Evolutionary conservation across 1,140 invertebrate genomes (phyloP).

Genomic region (Zaprionus ghesquierei): DNA sequence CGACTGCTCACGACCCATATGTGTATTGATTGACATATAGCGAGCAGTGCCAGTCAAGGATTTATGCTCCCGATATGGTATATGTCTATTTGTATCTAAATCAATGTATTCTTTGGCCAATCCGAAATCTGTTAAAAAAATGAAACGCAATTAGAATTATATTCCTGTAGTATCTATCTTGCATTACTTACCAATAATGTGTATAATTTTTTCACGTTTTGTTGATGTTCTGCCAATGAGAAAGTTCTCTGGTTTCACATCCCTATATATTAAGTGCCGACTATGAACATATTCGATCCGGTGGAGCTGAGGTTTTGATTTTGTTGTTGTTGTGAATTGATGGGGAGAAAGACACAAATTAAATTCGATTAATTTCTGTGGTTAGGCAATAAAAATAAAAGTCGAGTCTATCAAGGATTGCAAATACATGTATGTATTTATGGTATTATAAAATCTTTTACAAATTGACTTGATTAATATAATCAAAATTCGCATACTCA

Average conservation of each 20-base stretch:
- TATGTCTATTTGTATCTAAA: slow-evolving; percentile 99
- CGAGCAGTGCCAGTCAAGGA: slow-evolving; percentile 98
- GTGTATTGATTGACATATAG: slow-evolving; percentile 99
- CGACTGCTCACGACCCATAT: slow-evolving; percentile 99
- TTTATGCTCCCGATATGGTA: slow-evolving; percentile 99
- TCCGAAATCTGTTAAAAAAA: slow-evolving; percentile 93
- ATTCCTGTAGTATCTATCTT: background rate
- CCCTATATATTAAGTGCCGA: slow-evolving; percentile 99
- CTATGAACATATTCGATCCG: slow-evolving; percentile 99
- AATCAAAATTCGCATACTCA: slow-evolving; percentile 6
- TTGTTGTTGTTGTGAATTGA: background rate
- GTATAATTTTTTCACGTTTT: slow-evolving; percentile 99
- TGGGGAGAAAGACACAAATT: background rate
- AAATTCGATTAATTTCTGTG: slow-evolving; percentile 35
- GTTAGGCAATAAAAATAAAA: background rate
- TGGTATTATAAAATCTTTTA: background rate
- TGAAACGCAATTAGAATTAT: background rate
- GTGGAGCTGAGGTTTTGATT: slow-evolving; percentile 87
- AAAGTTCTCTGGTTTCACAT: slow-evolving; percentile 99
- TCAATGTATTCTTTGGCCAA: slow-evolving; percentile 99
- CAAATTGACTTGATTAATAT: background rate
- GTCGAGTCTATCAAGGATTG: slow-evolving; percentile 16
- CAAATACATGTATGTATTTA: background rate
- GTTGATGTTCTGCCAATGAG: slow-evolving; percentile 98
- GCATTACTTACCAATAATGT: slow-evolving; percentile 93